Conservation (phyloP, 2,113 vertebrate species). For the Hyperopisus bebe region DNA sequence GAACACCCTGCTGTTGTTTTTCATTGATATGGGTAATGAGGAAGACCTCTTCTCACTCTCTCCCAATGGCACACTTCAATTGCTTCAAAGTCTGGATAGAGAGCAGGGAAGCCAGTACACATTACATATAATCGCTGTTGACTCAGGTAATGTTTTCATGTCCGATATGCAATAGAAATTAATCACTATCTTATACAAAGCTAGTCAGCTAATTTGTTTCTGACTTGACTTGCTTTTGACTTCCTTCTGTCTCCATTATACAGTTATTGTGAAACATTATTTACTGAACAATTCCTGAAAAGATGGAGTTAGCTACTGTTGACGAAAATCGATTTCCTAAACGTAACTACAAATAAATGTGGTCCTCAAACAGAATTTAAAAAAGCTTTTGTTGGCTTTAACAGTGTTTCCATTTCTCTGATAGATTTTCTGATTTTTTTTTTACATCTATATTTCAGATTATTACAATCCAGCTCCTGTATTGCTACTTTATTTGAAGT, state of each 20-base stretch:
- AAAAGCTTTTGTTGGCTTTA: neutral
- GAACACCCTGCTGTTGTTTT: conserved; percentile 37
- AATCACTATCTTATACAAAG: neutral
- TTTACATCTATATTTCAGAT: neutral
- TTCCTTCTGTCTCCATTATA: neutral
- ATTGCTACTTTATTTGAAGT: neutral
- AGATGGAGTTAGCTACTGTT: neutral
- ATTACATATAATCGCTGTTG: conserved; percentile 50
- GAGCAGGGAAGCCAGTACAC: conserved; percentile 36
- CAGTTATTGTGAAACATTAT: neutral
- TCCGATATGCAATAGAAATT: neutral
- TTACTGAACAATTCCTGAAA: neutral
- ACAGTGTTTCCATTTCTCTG: neutral
- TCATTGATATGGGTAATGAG: conserved; percentile 33
- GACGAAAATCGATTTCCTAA: neutral
- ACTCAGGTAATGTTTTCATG: conserved; percentile 52
- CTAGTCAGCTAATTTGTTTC: neutral
- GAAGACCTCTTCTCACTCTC: conserved; percentile 36
- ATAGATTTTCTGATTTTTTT: neutral
- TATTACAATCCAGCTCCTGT: neutral
- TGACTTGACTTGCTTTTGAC: neutral
- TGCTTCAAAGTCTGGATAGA: conserved; percentile 37
- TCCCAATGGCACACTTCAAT: conserved; percentile 34
- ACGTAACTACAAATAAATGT: neutral
- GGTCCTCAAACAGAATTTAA: neutral